A percentile compares a stretch with the other conserved stretches of the same genome.
phyloP scores from a whole-genome alignment of 37 sponge, comb jelly and placozoan genomes.

The Geodia barretti region DNA sequence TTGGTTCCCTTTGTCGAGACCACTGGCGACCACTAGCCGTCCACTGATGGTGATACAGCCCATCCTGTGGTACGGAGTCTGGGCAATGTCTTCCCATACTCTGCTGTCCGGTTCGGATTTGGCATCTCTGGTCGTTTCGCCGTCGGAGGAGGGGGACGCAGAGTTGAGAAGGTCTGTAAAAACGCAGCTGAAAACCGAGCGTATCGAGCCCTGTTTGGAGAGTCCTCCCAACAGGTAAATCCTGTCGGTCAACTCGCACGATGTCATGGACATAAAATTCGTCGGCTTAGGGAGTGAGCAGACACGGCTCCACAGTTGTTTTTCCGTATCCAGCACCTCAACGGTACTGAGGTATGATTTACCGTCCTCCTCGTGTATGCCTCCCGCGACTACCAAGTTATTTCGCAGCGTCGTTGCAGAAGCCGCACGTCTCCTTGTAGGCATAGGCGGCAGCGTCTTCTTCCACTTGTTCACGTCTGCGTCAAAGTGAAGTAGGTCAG shows the following conservation, averaged over 20 bases:
- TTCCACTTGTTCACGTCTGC: slow-evolving; percentile 11
- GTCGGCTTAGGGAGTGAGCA: slow-evolving; percentile 6
- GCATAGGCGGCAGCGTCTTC: slow-evolving; percentile 17
- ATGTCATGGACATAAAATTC: slow-evolving; percentile 25
- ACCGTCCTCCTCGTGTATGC: slow-evolving; percentile 21
- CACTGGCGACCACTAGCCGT: slow-evolving; percentile 28
- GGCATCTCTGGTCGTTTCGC: too few species aligned
- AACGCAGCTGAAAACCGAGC: slow-evolving; percentile 15
- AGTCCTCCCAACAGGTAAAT: slow-evolving; percentile 35
- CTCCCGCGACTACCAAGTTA: slow-evolving; percentile 12
- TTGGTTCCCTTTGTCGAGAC: neutral
- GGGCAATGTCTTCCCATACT: slow-evolving; percentile 20
- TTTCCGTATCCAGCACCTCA: slow-evolving; percentile 14
- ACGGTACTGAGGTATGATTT: neutral
- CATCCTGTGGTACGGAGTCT: slow-evolving; percentile 1
- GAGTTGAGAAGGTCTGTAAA: slow-evolving; percentile 10
- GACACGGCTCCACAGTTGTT: neutral
- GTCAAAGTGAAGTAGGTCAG: slow-evolving; percentile 5
- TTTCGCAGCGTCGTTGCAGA: neutral
- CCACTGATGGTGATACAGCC: slow-evolving; percentile 20
- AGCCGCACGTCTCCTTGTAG: slow-evolving; percentile 7
- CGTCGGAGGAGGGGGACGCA: neutral
- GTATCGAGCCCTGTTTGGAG: slow-evolving; percentile 7
- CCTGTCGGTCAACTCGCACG: slow-evolving; percentile 4
- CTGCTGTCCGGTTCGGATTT: neutral